These are phyloP conservation scores for Pseudocheirus occidentalis DNA, from an alignment of 2,797 vertebrate genomes.

Conservation along the genomic window DNA sequence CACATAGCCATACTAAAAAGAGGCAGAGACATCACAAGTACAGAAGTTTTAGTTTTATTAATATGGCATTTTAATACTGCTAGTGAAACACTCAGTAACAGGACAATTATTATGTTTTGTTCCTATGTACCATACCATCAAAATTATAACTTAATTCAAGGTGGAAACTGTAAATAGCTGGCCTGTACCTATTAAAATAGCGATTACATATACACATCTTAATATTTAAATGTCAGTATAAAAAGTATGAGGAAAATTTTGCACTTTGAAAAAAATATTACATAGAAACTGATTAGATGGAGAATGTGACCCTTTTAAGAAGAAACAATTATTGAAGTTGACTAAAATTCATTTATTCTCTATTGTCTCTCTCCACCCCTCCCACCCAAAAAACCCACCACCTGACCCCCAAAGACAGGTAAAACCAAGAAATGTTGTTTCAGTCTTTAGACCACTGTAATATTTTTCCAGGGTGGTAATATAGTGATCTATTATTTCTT, in stretches of 20 bases:
- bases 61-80: accelerated
- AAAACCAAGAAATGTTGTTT: slow-evolving; percentile 42
- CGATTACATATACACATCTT: background rate
- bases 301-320: background rate
- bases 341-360: background rate
- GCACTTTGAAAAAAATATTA: background rate
- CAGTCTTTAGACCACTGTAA: slow-evolving; percentile 28
- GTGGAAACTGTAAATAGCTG: slow-evolving; percentile 2
- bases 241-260: background rate
- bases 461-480: background rate
- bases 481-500: slow-evolving; percentile 8
- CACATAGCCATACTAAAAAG: background rate
- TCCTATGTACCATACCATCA: background rate
- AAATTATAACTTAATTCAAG: slow-evolving; percentile 5
- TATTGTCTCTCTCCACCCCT: background rate
- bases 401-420: background rate
- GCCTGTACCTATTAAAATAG: slow-evolving; percentile 36
- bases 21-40: background rate
- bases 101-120: background rate
- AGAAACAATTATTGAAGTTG: background rate
- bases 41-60: background rate
- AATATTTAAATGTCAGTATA: background rate
- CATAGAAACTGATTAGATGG: background rate
- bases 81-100: background rate
- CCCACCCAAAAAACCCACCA: background rate